phyloP scores from a whole-genome alignment of 2,113 vertebrate genomes.

The Melanocharis versteri region DNA sequence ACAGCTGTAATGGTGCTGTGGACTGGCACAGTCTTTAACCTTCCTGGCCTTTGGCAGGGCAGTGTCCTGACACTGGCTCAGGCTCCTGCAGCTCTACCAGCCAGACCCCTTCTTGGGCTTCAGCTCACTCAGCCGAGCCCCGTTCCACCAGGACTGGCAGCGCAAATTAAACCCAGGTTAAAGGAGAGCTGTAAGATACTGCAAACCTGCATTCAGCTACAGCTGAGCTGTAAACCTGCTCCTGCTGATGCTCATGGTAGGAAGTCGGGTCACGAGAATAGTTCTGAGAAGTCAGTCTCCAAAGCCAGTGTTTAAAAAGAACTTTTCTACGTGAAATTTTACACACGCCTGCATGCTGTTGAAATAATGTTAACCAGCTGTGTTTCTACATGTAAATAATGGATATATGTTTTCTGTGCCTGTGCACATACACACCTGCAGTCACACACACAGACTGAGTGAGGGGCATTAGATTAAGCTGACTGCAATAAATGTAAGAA shows the following conservation, averaged over 20 bases:
- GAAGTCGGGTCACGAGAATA: background rate
- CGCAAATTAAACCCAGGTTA: background rate
- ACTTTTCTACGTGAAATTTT: background rate
- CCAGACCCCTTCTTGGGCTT: background rate
- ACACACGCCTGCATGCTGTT: background rate
- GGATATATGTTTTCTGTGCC: background rate
- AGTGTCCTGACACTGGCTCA: background rate
- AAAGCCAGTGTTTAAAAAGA: background rate
- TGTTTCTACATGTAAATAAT: background rate
- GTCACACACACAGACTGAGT: background rate
- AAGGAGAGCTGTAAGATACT: background rate
- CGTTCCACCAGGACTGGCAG: background rate
- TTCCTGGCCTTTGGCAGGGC: background rate
- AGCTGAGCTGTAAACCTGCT: background rate
- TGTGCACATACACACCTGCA: background rate
- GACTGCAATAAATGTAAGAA: background rate
- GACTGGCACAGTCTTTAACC: background rate
- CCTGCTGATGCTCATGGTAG: background rate
- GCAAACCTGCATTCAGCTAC: background rate
- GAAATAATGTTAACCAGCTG: background rate
- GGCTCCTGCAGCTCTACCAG: background rate
- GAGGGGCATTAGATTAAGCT: background rate
- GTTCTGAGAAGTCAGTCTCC: background rate
- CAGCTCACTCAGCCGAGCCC: background rate
- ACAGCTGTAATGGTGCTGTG: background rate